Base-by-base conservation (phyloP, 1,140 invertebrate genomes). In the Zaprionus africanus region DNA sequence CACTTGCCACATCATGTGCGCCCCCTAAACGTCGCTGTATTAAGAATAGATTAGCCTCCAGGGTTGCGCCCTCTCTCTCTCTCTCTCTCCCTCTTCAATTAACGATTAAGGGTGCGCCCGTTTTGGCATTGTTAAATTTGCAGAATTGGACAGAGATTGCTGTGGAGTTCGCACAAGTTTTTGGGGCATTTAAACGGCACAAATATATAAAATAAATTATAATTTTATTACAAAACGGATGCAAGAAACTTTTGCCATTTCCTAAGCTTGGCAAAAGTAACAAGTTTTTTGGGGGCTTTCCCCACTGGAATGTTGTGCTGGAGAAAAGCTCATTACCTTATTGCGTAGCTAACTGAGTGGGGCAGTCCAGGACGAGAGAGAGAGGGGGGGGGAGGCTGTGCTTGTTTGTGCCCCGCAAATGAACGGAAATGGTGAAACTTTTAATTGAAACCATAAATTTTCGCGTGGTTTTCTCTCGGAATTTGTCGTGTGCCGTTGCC, bases 361-460 rank as follows among this genome's bases (percentile, higher is more conserved):
- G 31, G 31, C 9, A 34, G 31, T 11, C 31, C 31, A 34, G 1
- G 22, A 22, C 1, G 22, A 22, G 22, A 22, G 22, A 22, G 22
- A 1, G 22, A 22, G 22, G 9, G 9, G 7, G 28, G 28, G 6
- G 5, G 6, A 6, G 73, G 81, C 81, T 70, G 73, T 70, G 73
- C 43, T 88, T 88, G 80, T 83, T 84, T 84, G 74, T 78, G 78
- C 71, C 74, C 71, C 74, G 77, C 66, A 78, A 88, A 84, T 90
- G 85, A 88, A 88, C 84, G 85, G 84, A 88, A 90, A 88, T 88
- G 84, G 84, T 84, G 78, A 88, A 88, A 88, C 84, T 88, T 88
- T 88, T 88, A 88, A 88, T 88, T 88, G 84, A 88, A 88, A 88
- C 84, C 84, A 88, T 88, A 88, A 90, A 88, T 88, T 88, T 84